Percentiles rank a stretch among this genome's conserved stretches.
These are phyloP conservation scores for Phaedon cochleariae DNA, from an alignment of 2,888 invertebrate species.

Conservation along the genomic window DNA sequence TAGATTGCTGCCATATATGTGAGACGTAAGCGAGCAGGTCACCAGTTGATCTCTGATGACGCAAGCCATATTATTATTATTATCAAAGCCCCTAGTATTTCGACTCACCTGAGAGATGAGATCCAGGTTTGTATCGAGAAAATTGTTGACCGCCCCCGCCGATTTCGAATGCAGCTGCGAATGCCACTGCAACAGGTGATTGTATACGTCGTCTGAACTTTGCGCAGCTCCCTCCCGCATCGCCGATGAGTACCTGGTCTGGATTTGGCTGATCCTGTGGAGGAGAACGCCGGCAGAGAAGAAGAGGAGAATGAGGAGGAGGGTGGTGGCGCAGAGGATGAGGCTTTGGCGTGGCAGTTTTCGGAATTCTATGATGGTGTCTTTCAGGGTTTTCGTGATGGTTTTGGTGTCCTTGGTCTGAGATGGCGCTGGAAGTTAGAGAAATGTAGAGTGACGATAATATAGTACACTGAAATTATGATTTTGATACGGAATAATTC, in stretches of 20 bases:
- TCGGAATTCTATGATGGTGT: conserved; percentile 49
- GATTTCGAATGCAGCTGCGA: conserved; percentile 76
- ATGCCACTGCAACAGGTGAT: conserved; percentile 75
- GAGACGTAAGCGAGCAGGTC: no score
- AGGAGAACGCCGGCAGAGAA: conserved; percentile 68
- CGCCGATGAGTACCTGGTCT: conserved; percentile 50
- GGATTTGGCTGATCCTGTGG: conserved; percentile 66
- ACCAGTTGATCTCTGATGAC: no score
- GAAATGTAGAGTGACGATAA: neutral
- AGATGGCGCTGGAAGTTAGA: conserved; percentile 31
- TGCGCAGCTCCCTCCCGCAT: conserved; percentile 35
- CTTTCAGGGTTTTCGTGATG: conserved; percentile 43
- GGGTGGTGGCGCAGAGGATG: conserved; percentile 65
- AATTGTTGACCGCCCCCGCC: conserved; percentile 75
- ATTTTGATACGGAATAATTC: no score
- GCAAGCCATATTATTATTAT: no score
- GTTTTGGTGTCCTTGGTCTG: conserved; percentile 42
- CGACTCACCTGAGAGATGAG: conserved; percentile 80
- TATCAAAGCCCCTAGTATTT: no score
- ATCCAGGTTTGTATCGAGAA: conserved; percentile 79
- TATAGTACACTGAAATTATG: no score
- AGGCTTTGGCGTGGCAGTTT: conserved; percentile 64
- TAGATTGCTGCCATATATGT: no score
- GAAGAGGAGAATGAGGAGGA: conserved; percentile 66
- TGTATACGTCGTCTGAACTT: conserved; percentile 67